A percentile compares a stretch with the other conserved stretches of the same genome.
phyloP scores from a whole-genome alignment of 2,113 vertebrate species.

The Oryzias celebensis region DNA sequence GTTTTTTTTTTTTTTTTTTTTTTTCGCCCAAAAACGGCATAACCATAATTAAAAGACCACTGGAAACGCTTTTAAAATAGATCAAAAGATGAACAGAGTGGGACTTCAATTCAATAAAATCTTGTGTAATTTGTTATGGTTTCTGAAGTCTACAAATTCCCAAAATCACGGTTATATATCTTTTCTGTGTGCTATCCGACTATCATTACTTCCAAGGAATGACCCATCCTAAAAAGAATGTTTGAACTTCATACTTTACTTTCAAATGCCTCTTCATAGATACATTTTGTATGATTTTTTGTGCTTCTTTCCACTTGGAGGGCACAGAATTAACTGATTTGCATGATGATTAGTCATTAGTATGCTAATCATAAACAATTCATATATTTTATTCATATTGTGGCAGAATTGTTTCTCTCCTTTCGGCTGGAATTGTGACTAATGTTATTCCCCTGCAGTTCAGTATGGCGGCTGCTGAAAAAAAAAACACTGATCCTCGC shows the following conservation, averaged over 20 bases:
- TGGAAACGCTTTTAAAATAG: too few species aligned
- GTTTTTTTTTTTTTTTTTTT: too few species aligned
- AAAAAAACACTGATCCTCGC: too few species aligned
- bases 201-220: background rate
- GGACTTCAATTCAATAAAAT: too few species aligned
- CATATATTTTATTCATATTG: constrained; percentile 78
- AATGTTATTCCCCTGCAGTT: constrained; percentile 41
- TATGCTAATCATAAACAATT: constrained; percentile 72
- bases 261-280: constrained; percentile 27
- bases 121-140: too few species aligned
- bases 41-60: too few species aligned
- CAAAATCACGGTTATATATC: background rate
- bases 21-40: too few species aligned
- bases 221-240: constrained; percentile 13
- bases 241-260: constrained; percentile 6
- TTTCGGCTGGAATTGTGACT: constrained; percentile 36
- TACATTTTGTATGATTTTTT: constrained; percentile 23
- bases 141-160: too few species aligned
- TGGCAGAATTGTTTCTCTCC: constrained; percentile 58
- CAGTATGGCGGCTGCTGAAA: too few species aligned
- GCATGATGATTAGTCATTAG: constrained; percentile 74
- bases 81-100: too few species aligned
- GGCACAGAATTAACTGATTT: constrained; percentile 71
- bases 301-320: constrained; percentile 52
- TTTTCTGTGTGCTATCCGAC: background rate